Evolutionary conservation across 1,140 invertebrate species (phyloP).

Genomic region (Lepidurus apus): DNA sequence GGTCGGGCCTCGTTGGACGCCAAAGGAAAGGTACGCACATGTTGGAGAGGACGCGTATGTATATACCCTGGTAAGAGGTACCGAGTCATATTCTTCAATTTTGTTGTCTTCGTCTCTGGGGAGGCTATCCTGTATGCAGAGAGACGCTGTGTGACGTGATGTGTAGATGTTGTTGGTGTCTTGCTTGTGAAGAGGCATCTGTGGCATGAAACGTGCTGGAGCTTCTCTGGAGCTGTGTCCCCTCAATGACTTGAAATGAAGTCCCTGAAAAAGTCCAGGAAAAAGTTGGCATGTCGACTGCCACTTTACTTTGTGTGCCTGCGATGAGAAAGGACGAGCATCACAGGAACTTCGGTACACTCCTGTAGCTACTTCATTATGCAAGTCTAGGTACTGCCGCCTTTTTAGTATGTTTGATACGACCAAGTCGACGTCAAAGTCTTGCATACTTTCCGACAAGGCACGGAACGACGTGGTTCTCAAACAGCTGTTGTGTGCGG

Average conservation of each 20-base stretch:
- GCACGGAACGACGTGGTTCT: not conserved
- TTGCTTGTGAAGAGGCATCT: not conserved
- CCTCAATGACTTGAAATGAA: not conserved
- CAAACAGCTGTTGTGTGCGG: not conserved
- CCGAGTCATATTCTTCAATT: not conserved
- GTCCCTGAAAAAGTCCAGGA: not conserved
- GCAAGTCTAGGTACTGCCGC: not conserved
- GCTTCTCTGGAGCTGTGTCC: not conserved
- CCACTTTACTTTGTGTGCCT: not conserved
- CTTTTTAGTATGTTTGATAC: not conserved
- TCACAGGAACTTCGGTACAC: not conserved
- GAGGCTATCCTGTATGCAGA: not conserved
- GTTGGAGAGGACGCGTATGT: not conserved
- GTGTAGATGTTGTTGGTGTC: not conserved
- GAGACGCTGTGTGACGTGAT: not conserved
- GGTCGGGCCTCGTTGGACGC: not conserved
- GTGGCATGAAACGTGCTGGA: not conserved
- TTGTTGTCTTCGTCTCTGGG: not conserved
- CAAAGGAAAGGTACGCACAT: not conserved
- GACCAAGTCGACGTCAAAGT: not conserved
- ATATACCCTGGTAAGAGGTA: not conserved
- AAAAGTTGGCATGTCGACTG: not conserved
- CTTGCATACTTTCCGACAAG: not conserved
- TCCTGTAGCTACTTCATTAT: not conserved
- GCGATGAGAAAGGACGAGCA: not conserved